Base-by-base conservation (phyloP, 2,888 invertebrate genomes). In the Caradrina kadenii region DNA sequence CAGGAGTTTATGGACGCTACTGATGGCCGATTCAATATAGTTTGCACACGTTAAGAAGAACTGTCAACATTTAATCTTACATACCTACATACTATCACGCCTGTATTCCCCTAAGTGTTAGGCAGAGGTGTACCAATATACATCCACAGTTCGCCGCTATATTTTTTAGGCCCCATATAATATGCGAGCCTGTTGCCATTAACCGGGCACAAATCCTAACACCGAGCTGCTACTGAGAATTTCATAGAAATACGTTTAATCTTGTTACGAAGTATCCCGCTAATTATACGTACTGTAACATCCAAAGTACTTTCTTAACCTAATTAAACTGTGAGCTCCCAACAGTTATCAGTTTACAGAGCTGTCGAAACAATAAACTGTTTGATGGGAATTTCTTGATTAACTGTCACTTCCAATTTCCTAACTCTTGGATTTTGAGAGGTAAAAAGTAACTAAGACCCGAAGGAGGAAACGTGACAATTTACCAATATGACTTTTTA, bases 351-450 rank as follows among this genome's bases (percentile, higher is more conserved):
- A 61, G 63, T 55, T 73, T 52, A 64, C 48, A 55, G 55, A 65
- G 69, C 69, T 73, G 74, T 71, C 74, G 72, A 78, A 74, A 74
- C 71, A 62, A 78, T 63, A 11, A 39, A 71, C 50, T 26, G 54
- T 19, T 42, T 21, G 49, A 55, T 49, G 45, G 26, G 11, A 76
- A 55, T 35, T 50, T 73, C 59, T 11, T 60, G 59, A 76, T 73
- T 76, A 50, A 50, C 49, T 69, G 76, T 45, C 69, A 10, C 26
- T 21, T 22, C 19, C 22, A 60, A 76, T 73, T 53, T 31, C 17
- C 19, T 11, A 22, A 55, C 42, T 64, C n/a, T 22, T 42, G 42
- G 31, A 35, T 31, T 49, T 73, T 26, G 10, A 11, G 0, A 0
- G 26, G 8, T 49, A 8, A 45, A 65, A 64, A 49, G 15, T 48